These are phyloP conservation scores for Rhinichthys osculus DNA, from an alignment of 2,797 vertebrate species.

Conservation along the genomic window DNA sequence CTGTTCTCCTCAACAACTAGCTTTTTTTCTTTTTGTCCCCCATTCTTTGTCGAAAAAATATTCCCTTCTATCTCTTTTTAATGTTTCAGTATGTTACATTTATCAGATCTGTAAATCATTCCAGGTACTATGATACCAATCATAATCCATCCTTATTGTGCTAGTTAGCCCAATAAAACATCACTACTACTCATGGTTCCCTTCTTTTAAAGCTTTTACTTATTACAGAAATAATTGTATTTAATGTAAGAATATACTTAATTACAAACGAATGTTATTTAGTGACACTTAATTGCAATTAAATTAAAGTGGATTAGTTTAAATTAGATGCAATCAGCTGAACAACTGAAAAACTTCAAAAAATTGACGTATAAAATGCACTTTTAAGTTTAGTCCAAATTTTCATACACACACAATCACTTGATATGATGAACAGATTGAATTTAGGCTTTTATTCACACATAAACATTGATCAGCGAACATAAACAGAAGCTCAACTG, in stretches of 20 bases:
- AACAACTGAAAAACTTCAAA: neutral
- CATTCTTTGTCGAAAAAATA: neutral
- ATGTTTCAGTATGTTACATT: neutral
- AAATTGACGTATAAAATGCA: neutral
- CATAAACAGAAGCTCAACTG: too few species aligned
- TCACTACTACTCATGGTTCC: neutral
- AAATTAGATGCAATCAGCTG: neutral
- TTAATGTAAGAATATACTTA: neutral
- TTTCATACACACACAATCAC: too few species aligned
- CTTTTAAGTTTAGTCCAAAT: neutral
- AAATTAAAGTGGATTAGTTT: neutral
- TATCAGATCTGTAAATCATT: neutral
- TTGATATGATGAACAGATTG: too few species aligned
- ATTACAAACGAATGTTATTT: neutral
- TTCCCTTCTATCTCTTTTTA: constrained; percentile 12
- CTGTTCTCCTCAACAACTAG: neutral
- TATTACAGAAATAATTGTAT: neutral
- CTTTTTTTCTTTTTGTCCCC: neutral
- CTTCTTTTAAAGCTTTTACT: neutral
- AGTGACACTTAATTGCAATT: neutral
- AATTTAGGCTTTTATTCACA: too few species aligned
- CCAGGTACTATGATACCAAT: neutral
- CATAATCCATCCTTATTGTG: neutral
- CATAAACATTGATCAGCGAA: too few species aligned
- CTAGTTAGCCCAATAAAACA: neutral